Evolutionary conservation across 2,888 invertebrate genomes (phyloP).

Genomic region (Achlya flavicornis): DNA sequence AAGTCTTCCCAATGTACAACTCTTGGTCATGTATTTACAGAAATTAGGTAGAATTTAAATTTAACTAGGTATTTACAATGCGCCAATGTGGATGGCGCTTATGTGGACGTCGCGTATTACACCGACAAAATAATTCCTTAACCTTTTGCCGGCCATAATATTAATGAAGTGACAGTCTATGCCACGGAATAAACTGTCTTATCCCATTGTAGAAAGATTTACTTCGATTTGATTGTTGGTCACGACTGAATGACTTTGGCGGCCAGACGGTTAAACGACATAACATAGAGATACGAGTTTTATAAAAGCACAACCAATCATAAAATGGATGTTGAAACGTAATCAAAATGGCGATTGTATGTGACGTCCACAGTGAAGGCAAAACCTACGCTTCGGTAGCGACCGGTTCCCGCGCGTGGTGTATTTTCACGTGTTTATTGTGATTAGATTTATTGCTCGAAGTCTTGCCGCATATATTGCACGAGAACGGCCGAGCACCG

Average conservation of each 20-base stretch:
- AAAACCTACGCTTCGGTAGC: constrained; percentile 89
- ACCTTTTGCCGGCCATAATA: no score
- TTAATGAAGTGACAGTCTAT: no score
- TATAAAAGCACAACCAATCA: not conserved
- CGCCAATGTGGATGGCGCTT: constrained; percentile 17
- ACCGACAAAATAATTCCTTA: not conserved
- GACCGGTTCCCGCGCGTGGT: constrained; percentile 94
- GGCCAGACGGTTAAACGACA: no score
- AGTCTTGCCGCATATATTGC: constrained; percentile 94
- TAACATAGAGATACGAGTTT: not conserved
- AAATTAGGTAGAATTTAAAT: constrained; percentile 61
- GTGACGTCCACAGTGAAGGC: constrained; percentile 1
- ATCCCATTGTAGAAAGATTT: no score
- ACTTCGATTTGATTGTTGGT: no score
- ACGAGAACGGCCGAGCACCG: constrained; percentile 91
- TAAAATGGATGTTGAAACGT: not conserved
- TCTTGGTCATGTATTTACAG: constrained; percentile 80
- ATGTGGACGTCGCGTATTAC: constrained; percentile 21
- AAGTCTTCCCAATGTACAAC: constrained; percentile 53
- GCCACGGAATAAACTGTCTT: no score
- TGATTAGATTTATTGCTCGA: constrained; percentile 96
- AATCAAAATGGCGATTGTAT: not conserved
- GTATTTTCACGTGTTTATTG: constrained; percentile 94
- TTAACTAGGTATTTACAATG: constrained; percentile 77
- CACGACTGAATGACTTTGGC: no score